These are phyloP conservation scores for Aldrovandia affinis DNA, from an alignment of 2,797 vertebrate species.

Conservation along the genomic window DNA sequence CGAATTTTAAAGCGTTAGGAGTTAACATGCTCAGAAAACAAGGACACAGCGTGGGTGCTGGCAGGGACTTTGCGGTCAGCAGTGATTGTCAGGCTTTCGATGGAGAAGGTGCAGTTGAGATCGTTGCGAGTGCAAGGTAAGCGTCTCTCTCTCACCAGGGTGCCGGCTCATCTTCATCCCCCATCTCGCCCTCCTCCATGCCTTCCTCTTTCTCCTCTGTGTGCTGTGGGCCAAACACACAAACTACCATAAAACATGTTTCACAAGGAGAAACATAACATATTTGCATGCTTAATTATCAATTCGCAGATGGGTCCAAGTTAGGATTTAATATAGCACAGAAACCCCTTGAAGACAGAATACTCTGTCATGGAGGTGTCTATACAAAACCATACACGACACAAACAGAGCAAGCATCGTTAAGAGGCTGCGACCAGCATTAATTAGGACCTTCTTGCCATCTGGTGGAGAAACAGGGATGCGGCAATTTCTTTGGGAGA, in stretches of 20 bases:
- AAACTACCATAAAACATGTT: not conserved
- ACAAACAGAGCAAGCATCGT: no score
- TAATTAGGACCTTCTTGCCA: no score
- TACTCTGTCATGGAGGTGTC: no score
- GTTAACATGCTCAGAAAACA: not conserved
- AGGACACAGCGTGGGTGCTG: not conserved
- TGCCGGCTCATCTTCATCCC: conserved; percentile 93
- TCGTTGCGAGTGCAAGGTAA: not conserved
- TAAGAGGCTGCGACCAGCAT: no score
- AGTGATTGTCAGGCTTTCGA: no score
- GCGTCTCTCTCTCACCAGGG: conserved; percentile 76
- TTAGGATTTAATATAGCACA: no score
- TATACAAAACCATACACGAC: no score
- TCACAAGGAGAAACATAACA: not conserved
- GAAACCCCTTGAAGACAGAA: no score
- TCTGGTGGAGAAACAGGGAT: no score
- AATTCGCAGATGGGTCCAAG: no score
- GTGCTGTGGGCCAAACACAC: conserved; percentile 68
- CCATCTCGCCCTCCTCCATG: conserved; percentile 99
- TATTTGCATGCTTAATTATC: no score
- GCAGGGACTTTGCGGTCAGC: not conserved
- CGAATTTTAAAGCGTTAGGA: not conserved
- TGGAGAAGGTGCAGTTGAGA: not conserved
- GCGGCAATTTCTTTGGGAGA: no score
- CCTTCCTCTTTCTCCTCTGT: conserved; percentile 90